phyloP scores from a whole-genome alignment of 1,140 invertebrate genomes.

The Aporrectodea caliginosa region DNA sequence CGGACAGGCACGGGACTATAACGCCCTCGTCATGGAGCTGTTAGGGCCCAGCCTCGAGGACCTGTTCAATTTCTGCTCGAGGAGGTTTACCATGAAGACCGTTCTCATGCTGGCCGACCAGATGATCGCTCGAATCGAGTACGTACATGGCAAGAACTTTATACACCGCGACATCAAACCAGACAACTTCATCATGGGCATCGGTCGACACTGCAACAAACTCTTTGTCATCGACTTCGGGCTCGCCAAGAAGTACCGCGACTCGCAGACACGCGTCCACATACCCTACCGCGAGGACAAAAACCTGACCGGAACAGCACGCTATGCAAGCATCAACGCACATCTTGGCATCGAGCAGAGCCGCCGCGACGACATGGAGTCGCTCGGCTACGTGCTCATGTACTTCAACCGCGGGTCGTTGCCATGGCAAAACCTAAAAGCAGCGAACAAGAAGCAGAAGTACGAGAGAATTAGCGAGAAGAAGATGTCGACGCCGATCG shows the following conservation, averaged over 20 bases:
- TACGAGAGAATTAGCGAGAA: constrained; percentile 97
- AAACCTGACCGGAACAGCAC: constrained; percentile 90
- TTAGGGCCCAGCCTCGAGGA: constrained; percentile 92
- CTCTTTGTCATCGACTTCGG: constrained; percentile 97
- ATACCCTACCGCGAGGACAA: constrained; percentile 94
- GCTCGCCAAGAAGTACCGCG: constrained; percentile 91
- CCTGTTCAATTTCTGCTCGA: constrained; percentile 92
- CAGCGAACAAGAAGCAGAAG: constrained; percentile 92
- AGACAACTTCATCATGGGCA: constrained; percentile 70
- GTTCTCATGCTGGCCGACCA: constrained; percentile 95
- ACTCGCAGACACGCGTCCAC: constrained; percentile 78
- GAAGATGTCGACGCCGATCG: constrained; percentile 94
- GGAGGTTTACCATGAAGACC: constrained; percentile 95
- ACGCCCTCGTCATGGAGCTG: constrained; percentile 94
- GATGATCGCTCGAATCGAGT: constrained; percentile 64
- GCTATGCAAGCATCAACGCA: constrained; percentile 95
- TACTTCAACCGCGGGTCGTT: constrained; percentile 86
- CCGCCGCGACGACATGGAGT: constrained; percentile 93
- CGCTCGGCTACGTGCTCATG: constrained; percentile 93
- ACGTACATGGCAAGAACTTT: constrained; percentile 66
- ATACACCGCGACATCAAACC: constrained; percentile 62
- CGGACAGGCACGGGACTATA: constrained; percentile 87
- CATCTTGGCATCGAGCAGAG: constrained; percentile 74
- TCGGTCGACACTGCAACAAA: constrained; percentile 90
- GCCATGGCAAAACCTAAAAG: constrained; percentile 91